Evolutionary conservation across 2,888 invertebrate species (phyloP).

Genomic region (Rosalia funebris): DNA sequence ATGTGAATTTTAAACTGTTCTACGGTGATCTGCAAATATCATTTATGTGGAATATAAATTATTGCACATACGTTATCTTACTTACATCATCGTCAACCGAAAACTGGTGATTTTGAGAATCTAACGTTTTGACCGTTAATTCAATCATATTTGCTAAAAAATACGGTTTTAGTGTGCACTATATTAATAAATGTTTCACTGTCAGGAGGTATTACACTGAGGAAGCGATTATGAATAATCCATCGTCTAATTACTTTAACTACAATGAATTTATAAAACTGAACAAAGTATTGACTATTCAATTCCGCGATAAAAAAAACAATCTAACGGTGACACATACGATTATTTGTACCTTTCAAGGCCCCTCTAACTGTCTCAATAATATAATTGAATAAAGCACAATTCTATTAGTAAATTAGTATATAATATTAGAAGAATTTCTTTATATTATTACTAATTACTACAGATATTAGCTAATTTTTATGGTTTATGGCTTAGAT

Average conservation of each 20-base stretch:
- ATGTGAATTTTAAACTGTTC: slow-evolving; percentile 84
- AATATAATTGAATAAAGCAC: neutral
- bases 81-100: slow-evolving; percentile 87
- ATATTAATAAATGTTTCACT: neutral
- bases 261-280: slow-evolving; percentile 16
- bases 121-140: slow-evolving; percentile 89
- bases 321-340: slow-evolving; percentile 19
- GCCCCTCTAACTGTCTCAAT: slow-evolving; percentile 1
- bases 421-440: slow-evolving; percentile 2
- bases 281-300: slow-evolving; percentile 17
- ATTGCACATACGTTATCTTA: slow-evolving; percentile 47
- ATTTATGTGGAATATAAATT: neutral
- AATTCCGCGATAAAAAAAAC: slow-evolving; percentile 9
- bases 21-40: slow-evolving; percentile 75
- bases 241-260: slow-evolving; percentile 1
- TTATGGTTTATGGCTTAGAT: slow-evolving; percentile 29
- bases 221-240: neutral
- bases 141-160: slow-evolving; percentile 73
- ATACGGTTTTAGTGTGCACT: slow-evolving; percentile 10
- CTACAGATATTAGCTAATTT: slow-evolving; percentile 4
- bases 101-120: slow-evolving; percentile 86
- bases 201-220: neutral
- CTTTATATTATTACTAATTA: slow-evolving; percentile 9
- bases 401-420: neutral
- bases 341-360: slow-evolving; percentile 12